Evolutionary conservation across 2,113 vertebrate genomes (phyloP).

Genomic region (Archilochus colubris): DNA sequence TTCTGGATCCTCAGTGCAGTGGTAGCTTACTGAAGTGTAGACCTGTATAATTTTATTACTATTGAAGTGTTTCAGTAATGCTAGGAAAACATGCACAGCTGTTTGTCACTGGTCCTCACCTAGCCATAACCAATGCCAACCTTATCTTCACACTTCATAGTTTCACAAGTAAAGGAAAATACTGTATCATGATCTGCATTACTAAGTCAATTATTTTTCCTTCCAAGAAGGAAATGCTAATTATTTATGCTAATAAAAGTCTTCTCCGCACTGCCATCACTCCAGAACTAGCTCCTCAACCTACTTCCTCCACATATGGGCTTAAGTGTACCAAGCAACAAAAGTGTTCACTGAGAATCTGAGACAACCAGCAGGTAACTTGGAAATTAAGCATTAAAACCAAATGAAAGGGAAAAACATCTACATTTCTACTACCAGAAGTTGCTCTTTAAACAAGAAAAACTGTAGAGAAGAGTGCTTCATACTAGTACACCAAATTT

Average conservation of each 20-base stretch:
- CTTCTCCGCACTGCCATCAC: background rate
- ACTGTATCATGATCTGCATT: too few species aligned
- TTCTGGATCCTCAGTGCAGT: slow-evolving; percentile 72
- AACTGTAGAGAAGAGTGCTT: background rate
- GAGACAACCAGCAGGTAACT: background rate
- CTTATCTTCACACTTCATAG: fast-evolving
- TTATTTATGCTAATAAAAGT: background rate
- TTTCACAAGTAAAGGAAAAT: background rate
- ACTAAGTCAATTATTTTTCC: background rate
- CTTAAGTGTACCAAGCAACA: background rate
- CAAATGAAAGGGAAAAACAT: background rate
- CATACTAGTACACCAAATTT: background rate
- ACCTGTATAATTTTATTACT: slow-evolving; percentile 50
- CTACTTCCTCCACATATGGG: background rate
- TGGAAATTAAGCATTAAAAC: background rate
- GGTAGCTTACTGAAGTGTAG: slow-evolving; percentile 76
- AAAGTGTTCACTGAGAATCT: background rate
- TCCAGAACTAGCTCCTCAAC: background rate
- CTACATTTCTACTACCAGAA: background rate
- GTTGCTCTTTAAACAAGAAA: background rate
- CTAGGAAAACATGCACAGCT: background rate
- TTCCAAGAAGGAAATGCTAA: background rate
- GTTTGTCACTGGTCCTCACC: background rate
- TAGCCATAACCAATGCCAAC: background rate
- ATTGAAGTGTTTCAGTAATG: background rate